These are phyloP conservation scores for Gopherus evgoodei DNA, from an alignment of 2,113 vertebrate species.

Conservation along the genomic window DNA sequence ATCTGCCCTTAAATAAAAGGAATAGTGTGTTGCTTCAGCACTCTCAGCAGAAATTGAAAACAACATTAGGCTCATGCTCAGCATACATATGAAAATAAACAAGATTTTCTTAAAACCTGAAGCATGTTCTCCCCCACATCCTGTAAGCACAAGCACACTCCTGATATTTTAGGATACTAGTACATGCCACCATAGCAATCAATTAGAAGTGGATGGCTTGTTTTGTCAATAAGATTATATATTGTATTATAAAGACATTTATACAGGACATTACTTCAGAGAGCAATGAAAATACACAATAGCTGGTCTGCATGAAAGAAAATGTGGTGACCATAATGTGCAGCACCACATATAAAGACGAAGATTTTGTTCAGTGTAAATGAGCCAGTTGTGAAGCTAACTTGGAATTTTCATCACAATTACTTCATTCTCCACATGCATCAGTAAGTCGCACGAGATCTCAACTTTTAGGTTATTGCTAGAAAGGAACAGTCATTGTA, in stretches of 20 bases:
- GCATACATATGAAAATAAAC: not conserved
- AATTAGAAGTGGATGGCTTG: slow-evolving; percentile 40
- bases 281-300: not conserved
- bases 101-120: not conserved
- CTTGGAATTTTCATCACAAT: slow-evolving; percentile 29
- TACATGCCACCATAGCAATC: not conserved
- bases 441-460: slow-evolving; percentile 25
- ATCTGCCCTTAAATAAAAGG: slow-evolving; percentile 67
- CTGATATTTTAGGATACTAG: slow-evolving; percentile 1
- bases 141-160: not conserved
- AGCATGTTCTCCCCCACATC: not conserved
- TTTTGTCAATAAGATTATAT: slow-evolving; percentile 44
- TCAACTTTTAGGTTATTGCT: not conserved
- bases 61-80: slow-evolving; percentile 37
- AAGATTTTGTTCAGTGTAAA: not conserved
- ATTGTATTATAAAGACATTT: not conserved
- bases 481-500: slow-evolving; percentile 39
- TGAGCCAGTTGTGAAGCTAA: slow-evolving; percentile 7
- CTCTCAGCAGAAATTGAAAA: slow-evolving; percentile 69
- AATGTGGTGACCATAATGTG: not conserved
- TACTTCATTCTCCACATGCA: slow-evolving; percentile 38
- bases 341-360: not conserved
- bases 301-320: not conserved
- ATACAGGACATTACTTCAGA: not conserved
- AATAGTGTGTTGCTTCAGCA: slow-evolving; percentile 13